Conservation (phyloP, 2,113 vertebrate species). For the Apaloderma vittatum region DNA sequence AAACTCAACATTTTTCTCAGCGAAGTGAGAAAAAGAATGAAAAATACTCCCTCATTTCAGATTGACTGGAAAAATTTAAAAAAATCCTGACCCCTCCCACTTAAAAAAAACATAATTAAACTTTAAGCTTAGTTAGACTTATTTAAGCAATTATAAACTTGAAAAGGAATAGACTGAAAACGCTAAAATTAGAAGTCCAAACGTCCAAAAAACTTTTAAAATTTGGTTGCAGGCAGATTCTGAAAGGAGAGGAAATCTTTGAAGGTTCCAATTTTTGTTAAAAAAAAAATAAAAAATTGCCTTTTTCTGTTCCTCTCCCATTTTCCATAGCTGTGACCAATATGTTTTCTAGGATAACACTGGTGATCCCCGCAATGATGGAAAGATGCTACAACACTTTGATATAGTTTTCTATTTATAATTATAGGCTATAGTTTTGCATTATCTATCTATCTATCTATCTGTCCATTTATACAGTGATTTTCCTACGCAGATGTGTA, state of each 20-base stretch:
- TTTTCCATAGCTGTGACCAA: background rate
- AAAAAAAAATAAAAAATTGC: background rate
- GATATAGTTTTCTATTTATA: background rate
- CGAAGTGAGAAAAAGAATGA: background rate
- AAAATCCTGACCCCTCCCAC: accelerated
- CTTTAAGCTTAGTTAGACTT: background rate
- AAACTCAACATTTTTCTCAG: background rate
- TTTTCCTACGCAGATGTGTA: background rate
- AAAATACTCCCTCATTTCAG: background rate
- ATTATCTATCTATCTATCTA: no score
- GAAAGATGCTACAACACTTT: background rate
- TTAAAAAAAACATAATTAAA: background rate
- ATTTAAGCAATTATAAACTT: background rate
- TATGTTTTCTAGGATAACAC: no score
- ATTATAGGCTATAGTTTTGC: no score
- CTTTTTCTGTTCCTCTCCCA: background rate
- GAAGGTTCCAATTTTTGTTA: background rate
- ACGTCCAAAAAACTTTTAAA: background rate
- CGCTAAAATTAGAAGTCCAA: background rate
- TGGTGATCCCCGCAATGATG: background rate
- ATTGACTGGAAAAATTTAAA: background rate
- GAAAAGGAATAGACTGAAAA: background rate
- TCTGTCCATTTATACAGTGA: no score
- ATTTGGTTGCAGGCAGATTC: background rate
- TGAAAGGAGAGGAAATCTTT: background rate